Conservation (phyloP, 1,140 invertebrate species). For the Cheumatopsyche charites region DNA sequence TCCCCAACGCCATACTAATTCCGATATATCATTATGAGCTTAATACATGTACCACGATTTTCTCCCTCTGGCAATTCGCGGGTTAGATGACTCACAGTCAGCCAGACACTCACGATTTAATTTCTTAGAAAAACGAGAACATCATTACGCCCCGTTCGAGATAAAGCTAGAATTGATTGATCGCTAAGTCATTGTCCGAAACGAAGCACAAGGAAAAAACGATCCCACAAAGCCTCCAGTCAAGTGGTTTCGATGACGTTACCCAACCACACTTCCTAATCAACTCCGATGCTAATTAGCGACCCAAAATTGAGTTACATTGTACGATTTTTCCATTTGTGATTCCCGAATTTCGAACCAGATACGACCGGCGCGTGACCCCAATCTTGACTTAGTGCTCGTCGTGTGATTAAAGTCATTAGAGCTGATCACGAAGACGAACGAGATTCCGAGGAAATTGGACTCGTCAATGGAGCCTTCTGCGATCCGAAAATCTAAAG, state of each 20-base stretch:
- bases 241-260: background rate
- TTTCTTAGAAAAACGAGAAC: constrained; percentile 1
- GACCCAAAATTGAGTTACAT: constrained; percentile 17
- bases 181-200: background rate
- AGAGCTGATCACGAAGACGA: constrained; percentile 1
- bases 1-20: no score
- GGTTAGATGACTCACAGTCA: constrained; percentile 3
- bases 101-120: background rate
- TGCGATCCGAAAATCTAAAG: constrained; percentile 5
- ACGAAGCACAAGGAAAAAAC: background rate
- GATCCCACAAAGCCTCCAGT: background rate
- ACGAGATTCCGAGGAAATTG: constrained; percentile 1
- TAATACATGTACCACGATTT: no score
- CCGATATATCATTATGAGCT: no score
- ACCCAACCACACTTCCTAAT: background rate
- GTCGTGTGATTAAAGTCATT: constrained; percentile 27
- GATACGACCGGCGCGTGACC: background rate
- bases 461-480: background rate
- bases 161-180: constrained; percentile 20
- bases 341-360: background rate
- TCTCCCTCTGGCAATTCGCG: background rate
- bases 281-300: constrained; percentile 5
- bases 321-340: background rate
- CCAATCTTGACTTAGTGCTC: background rate
- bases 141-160: constrained; percentile 11